A percentile compares a stretch with the other conserved stretches of the same genome.
These are phyloP conservation scores for Epinephelus coioides DNA, from an alignment of 2,797 vertebrate genomes.

Conservation along the genomic window DNA sequence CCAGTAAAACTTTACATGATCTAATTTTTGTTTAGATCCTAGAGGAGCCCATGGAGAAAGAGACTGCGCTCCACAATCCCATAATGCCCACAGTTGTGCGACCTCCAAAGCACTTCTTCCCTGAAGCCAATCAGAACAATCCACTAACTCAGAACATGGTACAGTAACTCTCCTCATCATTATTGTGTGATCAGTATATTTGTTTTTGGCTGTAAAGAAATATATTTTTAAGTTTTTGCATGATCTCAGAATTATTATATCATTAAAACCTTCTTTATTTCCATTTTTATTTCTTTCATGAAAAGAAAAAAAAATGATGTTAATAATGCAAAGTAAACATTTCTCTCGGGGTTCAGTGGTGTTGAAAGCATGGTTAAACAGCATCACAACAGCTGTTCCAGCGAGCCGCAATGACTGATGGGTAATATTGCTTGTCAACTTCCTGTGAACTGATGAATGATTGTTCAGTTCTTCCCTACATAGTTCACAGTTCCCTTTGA, in stretches of 20 bases:
- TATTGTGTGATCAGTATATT: not conserved
- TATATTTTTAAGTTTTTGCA: not conserved
- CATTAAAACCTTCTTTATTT: slow-evolving; percentile 5
- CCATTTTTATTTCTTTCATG: slow-evolving; percentile 49
- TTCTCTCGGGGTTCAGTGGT: no score
- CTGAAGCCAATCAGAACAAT: slow-evolving; percentile 71
- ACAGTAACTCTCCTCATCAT: not conserved
- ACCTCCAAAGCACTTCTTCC: slow-evolving; percentile 88
- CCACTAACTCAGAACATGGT: slow-evolving; percentile 89
- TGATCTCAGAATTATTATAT: not conserved
- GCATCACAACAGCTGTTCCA: no score
- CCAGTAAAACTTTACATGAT: not conserved
- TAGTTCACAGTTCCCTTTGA: no score
- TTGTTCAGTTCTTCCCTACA: no score
- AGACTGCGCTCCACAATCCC: slow-evolving; percentile 94
- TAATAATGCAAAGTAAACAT: no score
- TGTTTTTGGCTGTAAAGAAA: not conserved
- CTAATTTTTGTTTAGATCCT: slow-evolving; percentile 85
- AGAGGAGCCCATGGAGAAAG: slow-evolving; percentile 97
- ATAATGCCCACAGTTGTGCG: slow-evolving; percentile 97
- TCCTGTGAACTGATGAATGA: no score
- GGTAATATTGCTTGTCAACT: no score
- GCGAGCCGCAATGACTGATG: no score
- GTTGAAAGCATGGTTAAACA: no score
- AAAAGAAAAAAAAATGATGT: no score